A percentile compares a stretch with the other conserved stretches of the same genome.
These are phyloP conservation scores for Sebastes melanostomus DNA, from an alignment of 2,797 vertebrate genomes.

Conservation along the genomic window DNA sequence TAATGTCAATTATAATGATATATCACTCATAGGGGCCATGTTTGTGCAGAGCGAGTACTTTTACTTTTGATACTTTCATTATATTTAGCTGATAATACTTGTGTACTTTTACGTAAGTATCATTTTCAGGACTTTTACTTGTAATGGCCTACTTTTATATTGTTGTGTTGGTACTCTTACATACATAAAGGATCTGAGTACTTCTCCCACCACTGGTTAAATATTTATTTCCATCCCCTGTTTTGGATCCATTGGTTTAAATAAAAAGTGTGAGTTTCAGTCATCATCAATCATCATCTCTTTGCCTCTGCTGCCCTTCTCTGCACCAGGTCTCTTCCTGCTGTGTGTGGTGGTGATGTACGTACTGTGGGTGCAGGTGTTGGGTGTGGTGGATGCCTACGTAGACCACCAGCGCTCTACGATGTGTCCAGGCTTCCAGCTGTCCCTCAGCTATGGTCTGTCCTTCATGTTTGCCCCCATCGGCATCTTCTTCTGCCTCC, in stretches of 20 bases:
- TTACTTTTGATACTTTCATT: background rate
- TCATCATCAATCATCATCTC: background rate
- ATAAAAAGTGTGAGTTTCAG: background rate
- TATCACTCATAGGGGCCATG: background rate
- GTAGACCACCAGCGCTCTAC: constrained; percentile 69
- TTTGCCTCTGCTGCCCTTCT: background rate
- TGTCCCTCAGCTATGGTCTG: constrained; percentile 88
- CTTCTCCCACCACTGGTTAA: background rate
- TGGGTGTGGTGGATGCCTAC: constrained; percentile 89
- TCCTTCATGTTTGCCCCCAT: constrained; percentile 94
- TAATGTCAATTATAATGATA: background rate
- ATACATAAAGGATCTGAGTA: background rate
- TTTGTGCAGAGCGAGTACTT: background rate
- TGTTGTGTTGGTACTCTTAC: background rate
- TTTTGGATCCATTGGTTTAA: background rate
- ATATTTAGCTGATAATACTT: background rate
- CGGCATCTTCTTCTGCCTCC: constrained; percentile 91
- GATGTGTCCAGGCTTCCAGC: constrained; percentile 82
- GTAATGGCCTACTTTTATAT: background rate
- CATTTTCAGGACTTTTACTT: background rate
- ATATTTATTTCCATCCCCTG: background rate
- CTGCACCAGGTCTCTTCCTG: constrained; percentile 87
- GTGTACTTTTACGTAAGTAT: background rate
- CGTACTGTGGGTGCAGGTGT: constrained; percentile 92
- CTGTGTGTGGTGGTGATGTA: constrained; percentile 91